A percentile compares a stretch with the other conserved stretches of the same genome.
phyloP scores from a whole-genome alignment of 2,797 vertebrate genomes.

The Silurus lanzhouensis region DNA sequence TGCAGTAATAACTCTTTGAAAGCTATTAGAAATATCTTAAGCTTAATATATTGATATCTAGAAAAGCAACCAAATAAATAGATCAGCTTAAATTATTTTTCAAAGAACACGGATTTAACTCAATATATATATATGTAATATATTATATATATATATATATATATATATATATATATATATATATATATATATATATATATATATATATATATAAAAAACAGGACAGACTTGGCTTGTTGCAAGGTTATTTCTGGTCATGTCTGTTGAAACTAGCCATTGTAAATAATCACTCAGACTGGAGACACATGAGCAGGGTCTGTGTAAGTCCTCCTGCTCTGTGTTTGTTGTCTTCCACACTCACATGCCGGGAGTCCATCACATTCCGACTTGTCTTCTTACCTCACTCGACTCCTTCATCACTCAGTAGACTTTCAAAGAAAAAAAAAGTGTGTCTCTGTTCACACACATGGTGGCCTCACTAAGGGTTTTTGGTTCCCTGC shows the following conservation, averaged over 20 bases:
- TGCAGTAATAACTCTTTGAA: neutral
- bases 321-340: slow-evolving; percentile 5
- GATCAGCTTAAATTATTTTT: neutral
- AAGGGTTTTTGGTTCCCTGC: neutral
- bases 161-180: no score
- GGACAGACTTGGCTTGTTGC: neutral
- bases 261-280: slow-evolving; percentile 7
- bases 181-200: no score
- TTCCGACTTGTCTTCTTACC: slow-evolving; percentile 22
- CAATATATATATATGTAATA: no score
- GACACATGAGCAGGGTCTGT: neutral
- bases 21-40: no score
- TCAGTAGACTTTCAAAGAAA: neutral
- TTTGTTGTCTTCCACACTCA: slow-evolving; percentile 31
- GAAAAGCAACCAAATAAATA: neutral
- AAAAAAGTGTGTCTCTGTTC: neutral
- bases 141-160: no score
- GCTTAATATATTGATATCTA: no score
- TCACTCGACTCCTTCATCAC: slow-evolving; percentile 35
- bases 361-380: slow-evolving; percentile 15
- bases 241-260: slow-evolving; percentile 15
- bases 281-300: slow-evolving; percentile 14
- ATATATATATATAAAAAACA: no score
- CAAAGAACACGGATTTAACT: no score
- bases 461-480: slow-evolving; percentile 25